A percentile compares a stretch with the other conserved stretches of the same genome.
These are phyloP conservation scores for Panthera tigris DNA, from an alignment of 2,113 vertebrate genomes.

Conservation along the genomic window DNA sequence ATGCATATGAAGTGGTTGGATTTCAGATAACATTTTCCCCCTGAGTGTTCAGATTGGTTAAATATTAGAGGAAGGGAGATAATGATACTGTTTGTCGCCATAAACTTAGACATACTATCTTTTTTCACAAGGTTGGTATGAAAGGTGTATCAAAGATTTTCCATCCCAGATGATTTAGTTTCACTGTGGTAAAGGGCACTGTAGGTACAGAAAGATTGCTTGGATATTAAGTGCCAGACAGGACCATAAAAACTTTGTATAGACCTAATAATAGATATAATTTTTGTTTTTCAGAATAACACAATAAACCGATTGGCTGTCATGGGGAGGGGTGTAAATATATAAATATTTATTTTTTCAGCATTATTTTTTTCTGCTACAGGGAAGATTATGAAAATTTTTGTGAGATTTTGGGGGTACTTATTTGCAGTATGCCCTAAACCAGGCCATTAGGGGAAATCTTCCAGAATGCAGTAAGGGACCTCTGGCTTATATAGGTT, in stretches of 20 bases:
- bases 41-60: constrained; percentile 92
- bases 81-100: constrained; percentile 86
- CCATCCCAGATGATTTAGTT: constrained; percentile 60
- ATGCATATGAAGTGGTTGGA: constrained; percentile 88
- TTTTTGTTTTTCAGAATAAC: background rate
- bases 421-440: background rate
- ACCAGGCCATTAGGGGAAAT: background rate
- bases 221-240: background rate
- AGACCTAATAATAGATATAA: background rate
- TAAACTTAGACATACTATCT: constrained; percentile 85
- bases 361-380: background rate
- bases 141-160: constrained; percentile 85
- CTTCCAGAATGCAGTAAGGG: background rate
- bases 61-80: constrained; percentile 93
- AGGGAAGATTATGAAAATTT: background rate
- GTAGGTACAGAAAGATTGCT: background rate
- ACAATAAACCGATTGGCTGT: background rate
- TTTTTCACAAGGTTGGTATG: constrained; percentile 83
- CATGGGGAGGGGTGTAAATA: background rate
- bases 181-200: constrained; percentile 73
- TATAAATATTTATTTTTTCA: background rate
- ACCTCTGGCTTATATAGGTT: background rate
- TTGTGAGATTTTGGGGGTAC: background rate
- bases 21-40: constrained; percentile 92
- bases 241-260: background rate